Evolutionary conservation across 2,113 vertebrate genomes (phyloP).

Genomic region (Chaenocephalus aceratus): DNA sequence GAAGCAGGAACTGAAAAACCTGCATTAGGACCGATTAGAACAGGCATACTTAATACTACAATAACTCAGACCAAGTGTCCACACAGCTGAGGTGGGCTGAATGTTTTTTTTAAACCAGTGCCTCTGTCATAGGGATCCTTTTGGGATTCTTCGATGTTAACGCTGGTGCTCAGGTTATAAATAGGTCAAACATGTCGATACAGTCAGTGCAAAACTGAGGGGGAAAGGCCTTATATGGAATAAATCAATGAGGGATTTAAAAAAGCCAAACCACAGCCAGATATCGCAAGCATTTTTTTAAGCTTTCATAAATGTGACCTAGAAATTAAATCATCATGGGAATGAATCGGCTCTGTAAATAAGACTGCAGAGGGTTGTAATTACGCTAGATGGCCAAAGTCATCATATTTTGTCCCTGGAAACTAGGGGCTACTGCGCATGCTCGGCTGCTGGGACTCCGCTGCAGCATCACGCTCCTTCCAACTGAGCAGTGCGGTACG

Average conservation of each 20-base stretch:
- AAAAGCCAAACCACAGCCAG: conserved; percentile 20
- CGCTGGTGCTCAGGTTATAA: conserved; percentile 44
- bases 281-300: background rate
- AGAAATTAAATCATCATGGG: background rate
- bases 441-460: conserved; percentile 63
- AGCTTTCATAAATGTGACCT: background rate
- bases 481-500: conserved; percentile 54
- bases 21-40: background rate
- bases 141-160: conserved; percentile 35
- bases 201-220: conserved; percentile 11
- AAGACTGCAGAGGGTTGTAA: conserved; percentile 2
- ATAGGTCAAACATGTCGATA: conserved; percentile 55
- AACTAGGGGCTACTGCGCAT: conserved; percentile 63
- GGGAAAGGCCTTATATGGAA: conserved; percentile 41
- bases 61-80: background rate
- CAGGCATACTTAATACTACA: background rate
- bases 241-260: conserved; percentile 35
- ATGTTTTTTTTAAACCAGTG: conserved; percentile 9
- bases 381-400: conserved; percentile 46
- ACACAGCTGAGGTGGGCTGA: conserved; percentile 1
- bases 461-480: conserved; percentile 70
- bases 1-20: background rate
- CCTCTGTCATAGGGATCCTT: conserved; percentile 29
- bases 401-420: conserved; percentile 50
- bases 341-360: background rate